Conservation (phyloP, 1,140 invertebrate species). For the Orussus abietinus region DNA sequence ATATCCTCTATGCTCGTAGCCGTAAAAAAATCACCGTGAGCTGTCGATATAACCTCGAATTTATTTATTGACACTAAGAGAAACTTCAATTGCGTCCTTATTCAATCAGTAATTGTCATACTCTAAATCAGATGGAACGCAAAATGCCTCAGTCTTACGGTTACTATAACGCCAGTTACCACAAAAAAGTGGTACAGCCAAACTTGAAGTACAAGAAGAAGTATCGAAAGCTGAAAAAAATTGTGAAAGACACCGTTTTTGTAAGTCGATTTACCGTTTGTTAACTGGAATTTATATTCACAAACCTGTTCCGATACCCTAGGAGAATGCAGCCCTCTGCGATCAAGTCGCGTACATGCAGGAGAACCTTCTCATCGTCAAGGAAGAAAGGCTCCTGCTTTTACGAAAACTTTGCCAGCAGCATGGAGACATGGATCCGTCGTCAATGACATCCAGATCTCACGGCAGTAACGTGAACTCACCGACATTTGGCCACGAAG, state of each 20-base stretch:
- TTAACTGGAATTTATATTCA: conserved; percentile 13
- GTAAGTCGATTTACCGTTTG: conserved; percentile 42
- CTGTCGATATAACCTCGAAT: no score
- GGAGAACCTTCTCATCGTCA: conserved; percentile 68
- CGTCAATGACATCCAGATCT: conserved; percentile 26
- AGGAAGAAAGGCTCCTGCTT: conserved; percentile 73
- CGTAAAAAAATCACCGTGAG: no score
- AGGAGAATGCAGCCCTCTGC: conserved; percentile 79
- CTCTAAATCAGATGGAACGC: no score
- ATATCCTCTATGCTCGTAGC: no score
- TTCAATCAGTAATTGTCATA: no score
- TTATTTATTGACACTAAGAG: no score
- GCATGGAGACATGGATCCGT: conserved; percentile 58
- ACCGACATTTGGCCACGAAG: conserved; percentile 27
- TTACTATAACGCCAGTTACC: conserved; percentile 41
- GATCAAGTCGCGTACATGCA: conserved; percentile 76
- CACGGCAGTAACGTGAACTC: conserved; percentile 36
- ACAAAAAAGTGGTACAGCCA: conserved; percentile 40
- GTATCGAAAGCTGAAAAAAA: conserved; percentile 52
- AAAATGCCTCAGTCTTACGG: conserved; percentile 38
- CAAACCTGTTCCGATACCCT: conserved; percentile 18
- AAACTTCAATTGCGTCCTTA: no score
- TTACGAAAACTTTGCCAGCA: conserved; percentile 64
- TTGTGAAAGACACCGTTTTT: conserved; percentile 55
- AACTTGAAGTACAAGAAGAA: conserved; percentile 57